These are phyloP conservation scores for Rhineura floridana DNA, from an alignment of 2,113 vertebrate species.

Conservation along the genomic window DNA sequence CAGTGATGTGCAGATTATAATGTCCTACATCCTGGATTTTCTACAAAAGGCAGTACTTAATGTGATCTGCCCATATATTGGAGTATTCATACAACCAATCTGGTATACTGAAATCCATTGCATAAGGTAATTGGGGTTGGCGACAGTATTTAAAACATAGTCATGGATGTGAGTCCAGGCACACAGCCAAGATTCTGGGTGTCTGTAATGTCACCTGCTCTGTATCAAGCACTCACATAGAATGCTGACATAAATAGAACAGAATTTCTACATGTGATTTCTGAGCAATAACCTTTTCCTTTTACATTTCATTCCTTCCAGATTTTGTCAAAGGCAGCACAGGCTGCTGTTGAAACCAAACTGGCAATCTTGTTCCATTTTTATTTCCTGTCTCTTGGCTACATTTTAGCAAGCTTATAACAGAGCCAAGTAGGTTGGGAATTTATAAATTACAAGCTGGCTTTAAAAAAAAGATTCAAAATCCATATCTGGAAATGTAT, in stretches of 20 bases:
- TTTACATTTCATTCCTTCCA: constrained; percentile 20
- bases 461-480: no score
- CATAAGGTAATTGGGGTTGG: not conserved
- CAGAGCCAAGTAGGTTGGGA: not conserved
- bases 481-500: no score
- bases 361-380: constrained; percentile 63
- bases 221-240: not conserved
- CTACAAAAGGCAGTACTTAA: not conserved
- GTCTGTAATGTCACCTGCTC: not conserved
- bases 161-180: not conserved
- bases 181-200: not conserved
- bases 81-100: not conserved
- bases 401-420: constrained; percentile 55
- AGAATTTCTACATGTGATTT: rapidly evolving
- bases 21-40: not conserved
- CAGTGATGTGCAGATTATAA: not conserved
- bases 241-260: not conserved
- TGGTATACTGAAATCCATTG: not conserved
- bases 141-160: not conserved
- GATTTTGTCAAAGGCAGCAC: constrained; percentile 54
- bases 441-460: not conserved
- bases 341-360: constrained; percentile 56
- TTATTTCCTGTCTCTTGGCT: constrained; percentile 59
- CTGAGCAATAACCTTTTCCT: not conserved
- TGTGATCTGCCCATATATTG: not conserved